Evolutionary conservation across 2,113 vertebrate genomes (phyloP).

Genomic region (Myotis brandtii): DNA sequence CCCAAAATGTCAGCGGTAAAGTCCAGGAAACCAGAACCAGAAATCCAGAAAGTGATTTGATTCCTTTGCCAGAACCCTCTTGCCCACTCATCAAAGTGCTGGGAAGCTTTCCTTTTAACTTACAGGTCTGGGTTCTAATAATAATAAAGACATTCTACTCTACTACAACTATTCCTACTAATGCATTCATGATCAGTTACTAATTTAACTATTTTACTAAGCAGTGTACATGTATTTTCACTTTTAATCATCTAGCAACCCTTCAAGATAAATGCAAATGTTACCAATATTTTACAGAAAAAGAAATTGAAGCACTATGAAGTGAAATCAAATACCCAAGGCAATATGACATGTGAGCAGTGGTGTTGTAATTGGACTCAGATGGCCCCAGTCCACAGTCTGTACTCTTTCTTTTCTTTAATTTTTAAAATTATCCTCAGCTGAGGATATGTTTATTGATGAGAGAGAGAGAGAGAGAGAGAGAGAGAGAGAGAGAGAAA

Average conservation of each 20-base stretch:
- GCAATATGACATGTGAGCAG: neutral
- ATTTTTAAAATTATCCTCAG: no score
- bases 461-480: no score
- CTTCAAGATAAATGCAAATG: neutral
- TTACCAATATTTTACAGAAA: neutral
- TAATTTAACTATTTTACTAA: conserved; percentile 1
- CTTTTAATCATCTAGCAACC: neutral
- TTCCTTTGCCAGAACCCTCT: neutral
- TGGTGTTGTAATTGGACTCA: neutral
- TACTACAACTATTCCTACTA: neutral
- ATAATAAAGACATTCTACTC: neutral
- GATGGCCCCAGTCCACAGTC: neutral
- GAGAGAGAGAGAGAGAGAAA: no score
- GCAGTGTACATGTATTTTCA: neutral
- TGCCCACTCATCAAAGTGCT: neutral
- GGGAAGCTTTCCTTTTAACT: neutral
- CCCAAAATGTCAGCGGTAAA: neutral
- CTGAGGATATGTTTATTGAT: no score
- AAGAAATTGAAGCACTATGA: neutral
- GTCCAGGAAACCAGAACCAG: neutral
- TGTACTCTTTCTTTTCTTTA: neutral
- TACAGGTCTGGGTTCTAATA: neutral
- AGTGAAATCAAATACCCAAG: neutral
- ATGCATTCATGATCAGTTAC: neutral
- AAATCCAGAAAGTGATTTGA: neutral